These are phyloP conservation scores for Puma concolor DNA, from an alignment of 2,113 vertebrate species.

Conservation along the genomic window DNA sequence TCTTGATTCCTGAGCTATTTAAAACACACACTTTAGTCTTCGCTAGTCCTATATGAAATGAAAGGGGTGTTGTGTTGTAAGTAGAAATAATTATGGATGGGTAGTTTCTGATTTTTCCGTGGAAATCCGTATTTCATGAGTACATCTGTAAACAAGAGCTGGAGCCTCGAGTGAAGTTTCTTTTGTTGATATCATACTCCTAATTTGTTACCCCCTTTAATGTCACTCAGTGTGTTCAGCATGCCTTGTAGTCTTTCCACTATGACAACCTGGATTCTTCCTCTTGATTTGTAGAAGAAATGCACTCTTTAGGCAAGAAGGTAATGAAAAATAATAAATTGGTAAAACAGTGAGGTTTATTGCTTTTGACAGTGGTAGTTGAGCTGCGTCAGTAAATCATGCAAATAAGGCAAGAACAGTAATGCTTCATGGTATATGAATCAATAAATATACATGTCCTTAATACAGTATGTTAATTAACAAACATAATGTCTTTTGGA, in stretches of 20 bases:
- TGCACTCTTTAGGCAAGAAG: neutral
- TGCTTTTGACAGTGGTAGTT: neutral
- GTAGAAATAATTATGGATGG: neutral
- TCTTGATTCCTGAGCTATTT: conserved; percentile 5
- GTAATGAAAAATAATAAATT: conserved; percentile 35
- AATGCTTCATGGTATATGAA: neutral
- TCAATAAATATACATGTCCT: neutral
- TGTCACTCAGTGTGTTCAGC: neutral
- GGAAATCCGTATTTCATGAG: neutral
- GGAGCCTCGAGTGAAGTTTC: neutral
- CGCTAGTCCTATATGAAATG: neutral
- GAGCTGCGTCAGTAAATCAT: neutral
- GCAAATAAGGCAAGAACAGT: neutral
- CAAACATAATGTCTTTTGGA: neutral
- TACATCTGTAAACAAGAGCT: neutral
- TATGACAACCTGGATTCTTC: neutral
- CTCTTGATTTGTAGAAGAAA: conserved; percentile 17
- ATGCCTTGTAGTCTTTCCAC: neutral
- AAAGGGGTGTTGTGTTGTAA: conserved; percentile 32
- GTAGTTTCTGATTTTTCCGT: neutral
- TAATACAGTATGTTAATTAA: neutral
- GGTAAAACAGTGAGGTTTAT: neutral
- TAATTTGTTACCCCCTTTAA: conserved; percentile 8
- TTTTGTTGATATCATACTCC: conserved; percentile 4
- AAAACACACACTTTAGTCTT: neutral